phyloP scores from a whole-genome alignment of 2,113 vertebrate species.

The Pungitius pungitius region DNA sequence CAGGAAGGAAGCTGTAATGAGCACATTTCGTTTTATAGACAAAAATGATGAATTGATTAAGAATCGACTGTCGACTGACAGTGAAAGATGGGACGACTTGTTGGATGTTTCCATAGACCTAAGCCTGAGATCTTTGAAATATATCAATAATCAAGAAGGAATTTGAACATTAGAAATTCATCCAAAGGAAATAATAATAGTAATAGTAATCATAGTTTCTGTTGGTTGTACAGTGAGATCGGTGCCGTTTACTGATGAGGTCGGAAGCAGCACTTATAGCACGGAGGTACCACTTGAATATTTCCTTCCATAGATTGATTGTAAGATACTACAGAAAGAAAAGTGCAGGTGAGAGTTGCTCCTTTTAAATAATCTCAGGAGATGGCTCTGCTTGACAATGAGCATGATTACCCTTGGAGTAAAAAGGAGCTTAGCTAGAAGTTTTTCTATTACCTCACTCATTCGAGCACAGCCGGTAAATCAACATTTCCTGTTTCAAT shows the following conservation, averaged over 20 bases:
- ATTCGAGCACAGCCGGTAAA: conserved; percentile 66
- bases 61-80: no score
- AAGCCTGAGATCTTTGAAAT: neutral
- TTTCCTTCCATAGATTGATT: neutral
- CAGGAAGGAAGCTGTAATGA: neutral
- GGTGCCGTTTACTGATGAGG: neutral
- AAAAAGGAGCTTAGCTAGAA: conserved; percentile 63
- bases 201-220: no score
- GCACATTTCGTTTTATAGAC: neutral
- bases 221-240: neutral
- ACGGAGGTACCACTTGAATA: conserved; percentile 4
- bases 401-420: conserved; percentile 49
- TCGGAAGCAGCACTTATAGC: neutral
- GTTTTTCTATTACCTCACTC: conserved; percentile 71
- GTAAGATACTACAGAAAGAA: conserved; percentile 3
- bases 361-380: conserved; percentile 45
- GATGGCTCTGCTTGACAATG: conserved; percentile 50
- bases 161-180: neutral
- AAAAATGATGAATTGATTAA: neutral
- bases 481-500: conserved; percentile 63
- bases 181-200: no score
- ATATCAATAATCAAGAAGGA: neutral
- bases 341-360: conserved; percentile 14
- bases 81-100: neutral
- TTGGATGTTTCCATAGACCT: neutral